Percentiles rank a stretch among this genome's conserved stretches.
These are phyloP conservation scores for Lepidotrigona ventralis DNA, from an alignment of 1,140 invertebrate genomes.

Conservation along the genomic window DNA sequence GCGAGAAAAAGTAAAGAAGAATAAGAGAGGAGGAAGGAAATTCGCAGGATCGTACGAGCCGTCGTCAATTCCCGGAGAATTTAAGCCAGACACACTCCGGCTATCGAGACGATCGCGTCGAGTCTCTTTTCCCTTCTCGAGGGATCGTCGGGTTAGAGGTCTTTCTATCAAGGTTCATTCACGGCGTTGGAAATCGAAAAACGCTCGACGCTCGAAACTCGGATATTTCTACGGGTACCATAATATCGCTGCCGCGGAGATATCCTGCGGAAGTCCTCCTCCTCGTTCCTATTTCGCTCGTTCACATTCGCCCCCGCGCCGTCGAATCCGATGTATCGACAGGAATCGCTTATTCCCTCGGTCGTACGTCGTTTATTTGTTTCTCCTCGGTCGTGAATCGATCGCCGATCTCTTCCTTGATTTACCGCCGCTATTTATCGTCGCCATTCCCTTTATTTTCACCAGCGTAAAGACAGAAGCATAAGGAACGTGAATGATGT, in stretches of 20 bases:
- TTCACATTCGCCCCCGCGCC: background rate
- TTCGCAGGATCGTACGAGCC: slow-evolving; percentile 18
- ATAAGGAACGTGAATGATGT: background rate
- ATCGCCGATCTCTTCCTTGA: too few species aligned
- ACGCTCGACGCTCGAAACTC: slow-evolving; percentile 22
- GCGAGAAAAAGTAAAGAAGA: background rate
- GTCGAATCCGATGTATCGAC: background rate
- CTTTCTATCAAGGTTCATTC: slow-evolving; percentile 33
- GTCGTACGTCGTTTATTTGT: slow-evolving; percentile 1
- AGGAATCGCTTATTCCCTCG: slow-evolving; percentile 25
- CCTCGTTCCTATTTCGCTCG: slow-evolving; percentile 17
- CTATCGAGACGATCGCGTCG: slow-evolving; percentile 26
- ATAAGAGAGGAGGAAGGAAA: background rate
- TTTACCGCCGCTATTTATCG: background rate
- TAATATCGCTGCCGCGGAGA: slow-evolving; percentile 29
- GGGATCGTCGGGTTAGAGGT: slow-evolving; percentile 1
- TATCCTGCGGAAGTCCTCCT: slow-evolving; percentile 33
- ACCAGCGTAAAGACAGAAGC: background rate
- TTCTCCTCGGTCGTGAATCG: background rate
- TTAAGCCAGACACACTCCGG: slow-evolving; percentile 32
- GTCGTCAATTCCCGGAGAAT: slow-evolving; percentile 30
- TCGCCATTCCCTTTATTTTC: background rate
- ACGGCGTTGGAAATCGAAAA: slow-evolving; percentile 40
- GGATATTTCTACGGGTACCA: slow-evolving; percentile 11
- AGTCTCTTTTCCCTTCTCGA: slow-evolving; percentile 21